Conservation (phyloP, 2,113 vertebrate species). For the Morone saxatilis region DNA sequence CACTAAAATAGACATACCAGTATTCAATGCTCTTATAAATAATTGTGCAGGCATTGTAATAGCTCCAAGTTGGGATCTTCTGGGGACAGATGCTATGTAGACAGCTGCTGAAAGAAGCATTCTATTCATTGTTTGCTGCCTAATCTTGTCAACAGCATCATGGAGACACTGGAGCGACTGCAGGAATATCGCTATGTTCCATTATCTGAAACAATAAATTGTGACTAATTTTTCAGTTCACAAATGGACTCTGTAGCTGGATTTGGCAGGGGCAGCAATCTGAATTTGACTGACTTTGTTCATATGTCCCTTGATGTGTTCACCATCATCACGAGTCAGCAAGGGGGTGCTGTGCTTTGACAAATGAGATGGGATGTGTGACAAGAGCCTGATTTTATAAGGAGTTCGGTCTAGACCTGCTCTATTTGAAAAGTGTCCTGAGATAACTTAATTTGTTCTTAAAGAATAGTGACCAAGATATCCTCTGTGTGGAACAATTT, state of each 20-base stretch:
- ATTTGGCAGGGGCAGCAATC: background rate
- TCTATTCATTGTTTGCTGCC: constrained; percentile 47
- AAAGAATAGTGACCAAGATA: background rate
- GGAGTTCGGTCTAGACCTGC: too few species aligned
- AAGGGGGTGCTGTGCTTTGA: too few species aligned
- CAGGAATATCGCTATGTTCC: background rate
- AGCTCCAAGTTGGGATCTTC: constrained; percentile 33
- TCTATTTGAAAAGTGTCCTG: too few species aligned
- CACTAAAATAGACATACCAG: constrained; percentile 67
- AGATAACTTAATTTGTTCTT: background rate
- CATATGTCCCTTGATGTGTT: background rate
- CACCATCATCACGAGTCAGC: background rate
- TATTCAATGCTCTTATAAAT: constrained; percentile 14
- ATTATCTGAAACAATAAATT: background rate
- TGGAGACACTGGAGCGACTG: constrained; percentile 1
- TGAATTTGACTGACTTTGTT: background rate
- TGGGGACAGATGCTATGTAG: constrained; percentile 48
- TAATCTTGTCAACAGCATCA: constrained; percentile 27
- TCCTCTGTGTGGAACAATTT: background rate
- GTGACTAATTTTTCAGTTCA: background rate
- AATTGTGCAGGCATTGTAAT: constrained; percentile 36
- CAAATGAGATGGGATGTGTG: too few species aligned
- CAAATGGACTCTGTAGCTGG: background rate
- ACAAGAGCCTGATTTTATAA: too few species aligned
- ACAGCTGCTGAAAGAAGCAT: constrained; percentile 33